Percentiles rank a stretch among this genome's conserved stretches.
phyloP scores from a whole-genome alignment of 92 coral and sea anemone species.

The Heliopora coerulea region DNA sequence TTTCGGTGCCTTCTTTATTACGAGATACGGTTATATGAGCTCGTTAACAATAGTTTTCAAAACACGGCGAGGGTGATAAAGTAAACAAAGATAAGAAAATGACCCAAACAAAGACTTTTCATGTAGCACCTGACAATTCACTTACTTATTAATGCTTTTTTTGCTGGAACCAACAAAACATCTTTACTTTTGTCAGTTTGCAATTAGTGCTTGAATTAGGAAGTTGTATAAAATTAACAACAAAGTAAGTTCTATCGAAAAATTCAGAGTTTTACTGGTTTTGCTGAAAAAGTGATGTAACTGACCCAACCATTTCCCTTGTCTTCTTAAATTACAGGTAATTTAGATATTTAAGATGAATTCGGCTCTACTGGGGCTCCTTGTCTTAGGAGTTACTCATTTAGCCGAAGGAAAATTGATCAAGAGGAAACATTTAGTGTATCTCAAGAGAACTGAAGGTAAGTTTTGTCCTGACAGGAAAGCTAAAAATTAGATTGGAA shows the following conservation, averaged over 20 bases:
- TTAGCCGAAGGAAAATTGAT: constrained; percentile 7
- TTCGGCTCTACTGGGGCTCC: constrained; percentile 34
- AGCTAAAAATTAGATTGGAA: no score
- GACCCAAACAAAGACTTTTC: constrained; percentile 11
- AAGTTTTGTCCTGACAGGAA: neutral
- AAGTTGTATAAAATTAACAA: constrained; percentile 15
- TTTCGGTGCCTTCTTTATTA: constrained; percentile 28
- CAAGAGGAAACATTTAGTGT: constrained; percentile 9
- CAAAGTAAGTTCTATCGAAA: constrained; percentile 15
- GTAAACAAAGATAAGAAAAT: constrained; percentile 8
- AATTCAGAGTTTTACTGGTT: no score
- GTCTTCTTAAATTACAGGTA: neutral
- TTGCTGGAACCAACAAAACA: constrained; percentile 24
- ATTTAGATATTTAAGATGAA: constrained; percentile 24
- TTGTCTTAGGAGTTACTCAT: constrained; percentile 18
- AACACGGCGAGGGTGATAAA: constrained; percentile 8
- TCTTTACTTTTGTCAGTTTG: constrained; percentile 4
- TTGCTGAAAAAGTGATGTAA: no score
- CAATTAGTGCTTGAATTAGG: constrained; percentile 1
- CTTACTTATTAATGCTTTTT: constrained; percentile 33
- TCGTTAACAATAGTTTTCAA: constrained; percentile 6
- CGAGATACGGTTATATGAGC: constrained; percentile 17
- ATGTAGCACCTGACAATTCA: constrained; percentile 40
- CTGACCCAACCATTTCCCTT: neutral
- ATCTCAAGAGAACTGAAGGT: constrained; percentile 10